These are phyloP conservation scores for Drosophila mayaguana DNA, from an alignment of 2,888 invertebrate genomes.

Conservation along the genomic window DNA sequence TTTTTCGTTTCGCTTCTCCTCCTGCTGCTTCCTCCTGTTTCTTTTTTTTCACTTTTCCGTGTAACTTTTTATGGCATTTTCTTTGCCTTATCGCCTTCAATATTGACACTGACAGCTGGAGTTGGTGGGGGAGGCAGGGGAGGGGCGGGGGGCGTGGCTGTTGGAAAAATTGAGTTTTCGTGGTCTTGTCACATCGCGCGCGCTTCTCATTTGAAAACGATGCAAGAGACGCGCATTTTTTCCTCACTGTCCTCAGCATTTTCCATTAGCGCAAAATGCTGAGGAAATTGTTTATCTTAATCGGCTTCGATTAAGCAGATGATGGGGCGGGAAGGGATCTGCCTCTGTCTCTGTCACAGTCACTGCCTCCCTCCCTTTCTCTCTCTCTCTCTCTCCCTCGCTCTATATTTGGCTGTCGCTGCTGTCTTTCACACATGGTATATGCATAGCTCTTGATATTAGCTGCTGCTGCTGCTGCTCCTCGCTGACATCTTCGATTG, in stretches of 20 bases:
- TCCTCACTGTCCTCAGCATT: slow-evolving; percentile 30
- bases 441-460: slow-evolving; percentile 32
- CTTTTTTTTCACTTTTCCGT: slow-evolving; percentile 6
- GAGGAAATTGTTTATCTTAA: slow-evolving; percentile 73
- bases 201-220: slow-evolving; percentile 57
- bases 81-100: slow-evolving; percentile 67
- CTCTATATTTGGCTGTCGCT: slow-evolving; percentile 11
- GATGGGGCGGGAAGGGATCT: not conserved
- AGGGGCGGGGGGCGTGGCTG: not conserved
- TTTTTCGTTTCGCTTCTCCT: slow-evolving; percentile 57
- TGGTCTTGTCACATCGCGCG: slow-evolving; percentile 71
- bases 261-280: slow-evolving; percentile 67
- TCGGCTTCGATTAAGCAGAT: slow-evolving; percentile 53
- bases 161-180: slow-evolving; percentile 55
- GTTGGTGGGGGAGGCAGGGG: not conserved
- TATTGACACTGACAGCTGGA: slow-evolving; percentile 58
- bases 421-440: slow-evolving; percentile 8
- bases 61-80: slow-evolving; percentile 62
- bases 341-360: not conserved
- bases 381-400: not conserved
- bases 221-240: slow-evolving; percentile 16
- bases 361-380: not conserved
- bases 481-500: slow-evolving; percentile 40
- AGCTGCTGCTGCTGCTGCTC: slow-evolving; percentile 18
- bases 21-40: slow-evolving; percentile 13